Evolutionary conservation across 2,888 invertebrate genomes (phyloP), one percentile per base, ranked within the genome.

Genomic region (Molanna angustata): DNA sequence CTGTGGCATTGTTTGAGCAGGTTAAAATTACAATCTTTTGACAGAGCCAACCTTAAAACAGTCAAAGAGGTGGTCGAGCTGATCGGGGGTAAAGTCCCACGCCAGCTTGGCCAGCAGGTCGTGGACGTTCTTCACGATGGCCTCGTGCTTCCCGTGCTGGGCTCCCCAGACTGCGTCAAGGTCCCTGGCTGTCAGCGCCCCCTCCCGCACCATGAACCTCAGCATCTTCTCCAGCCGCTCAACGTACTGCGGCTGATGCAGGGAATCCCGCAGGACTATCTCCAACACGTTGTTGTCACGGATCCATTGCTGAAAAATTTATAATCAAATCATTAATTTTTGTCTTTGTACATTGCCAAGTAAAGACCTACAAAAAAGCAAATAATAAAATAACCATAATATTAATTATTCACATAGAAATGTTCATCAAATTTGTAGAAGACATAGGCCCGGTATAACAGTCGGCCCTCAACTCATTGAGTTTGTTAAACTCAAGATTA

Each of bases 1-100:
- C n/a, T n/a, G n/a, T n/a, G n/a, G n/a, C n/a, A n/a, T n/a, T n/a
- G n/a, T n/a, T n/a, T n/a, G n/a, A n/a, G n/a, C n/a, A n/a, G n/a
- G n/a, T n/a, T n/a, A n/a, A n/a, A n/a, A n/a, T n/a, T n/a, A n/a
- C n/a, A n/a, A n/a, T n/a, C n/a, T n/a, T n/a, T n/a, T n/a, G n/a
- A n/a, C n/a, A n/a, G n/a, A n/a, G n/a, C n/a, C n/a, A n/a, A 90
- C 91, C 83, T 94, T 93, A 74, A 96, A 97, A 73, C 96, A 95
- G 66, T 94, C 94, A 74, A 98, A 97, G 22, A 98, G 80, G 73
- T 97, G 95, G 69, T 97, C 97, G 44, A 98, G 78, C 69, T 98
- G 97, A 69, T 96, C 95, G 1, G 96, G 94, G 59, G 93, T 92
- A 70, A 98, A 97, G 70, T 97, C 97, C 96, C 96, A 97, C 1